These are phyloP conservation scores for Dermatemys mawii DNA, from an alignment of 2,113 vertebrate genomes.

Conservation along the genomic window DNA sequence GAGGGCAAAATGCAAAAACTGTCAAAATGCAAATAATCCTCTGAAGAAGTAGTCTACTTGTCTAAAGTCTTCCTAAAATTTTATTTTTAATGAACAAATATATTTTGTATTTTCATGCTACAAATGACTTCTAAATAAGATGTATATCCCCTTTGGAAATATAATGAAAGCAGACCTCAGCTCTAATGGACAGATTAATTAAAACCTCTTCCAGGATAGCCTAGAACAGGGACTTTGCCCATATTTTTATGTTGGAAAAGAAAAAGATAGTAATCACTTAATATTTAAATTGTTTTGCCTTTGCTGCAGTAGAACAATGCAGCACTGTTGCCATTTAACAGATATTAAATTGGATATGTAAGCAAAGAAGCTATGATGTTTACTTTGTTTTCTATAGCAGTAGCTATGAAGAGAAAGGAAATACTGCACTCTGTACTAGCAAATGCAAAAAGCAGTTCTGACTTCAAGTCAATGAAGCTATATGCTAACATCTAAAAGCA, in stretches of 20 bases:
- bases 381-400: background rate
- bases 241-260: background rate
- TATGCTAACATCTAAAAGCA: background rate
- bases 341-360: background rate
- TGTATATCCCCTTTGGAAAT: background rate
- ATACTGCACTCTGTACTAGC: too few species aligned
- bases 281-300: background rate
- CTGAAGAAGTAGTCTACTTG: background rate
- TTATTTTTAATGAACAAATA: background rate
- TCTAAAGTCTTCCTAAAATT: background rate
- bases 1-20: background rate
- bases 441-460: background rate
- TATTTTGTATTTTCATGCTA: background rate
- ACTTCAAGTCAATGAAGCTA: background rate
- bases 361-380: background rate
- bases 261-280: background rate
- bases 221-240: background rate
- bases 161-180: background rate
- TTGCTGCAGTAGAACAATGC: background rate
- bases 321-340: background rate
- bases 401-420: too few species aligned
- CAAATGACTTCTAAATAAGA: background rate
- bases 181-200: background rate
- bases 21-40: background rate
- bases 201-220: background rate